Base-by-base conservation (phyloP, 2,888 invertebrate species). In the Trissolcus brochymenae region DNA sequence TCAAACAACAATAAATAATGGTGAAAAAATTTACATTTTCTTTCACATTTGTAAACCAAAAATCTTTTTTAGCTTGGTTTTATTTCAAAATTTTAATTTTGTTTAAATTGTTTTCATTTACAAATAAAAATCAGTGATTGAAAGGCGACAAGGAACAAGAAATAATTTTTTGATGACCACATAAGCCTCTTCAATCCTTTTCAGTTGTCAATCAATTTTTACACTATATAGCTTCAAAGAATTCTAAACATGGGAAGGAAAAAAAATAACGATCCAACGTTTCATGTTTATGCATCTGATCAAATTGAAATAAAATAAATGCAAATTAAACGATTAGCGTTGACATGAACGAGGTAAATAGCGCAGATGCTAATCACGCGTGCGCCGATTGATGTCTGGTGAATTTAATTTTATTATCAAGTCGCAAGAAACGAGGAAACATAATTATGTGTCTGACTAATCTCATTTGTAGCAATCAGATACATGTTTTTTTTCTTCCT, bases 231-330 rank as follows among this genome's bases (percentile, higher is more conserved):
- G 50, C 43, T 41, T 25, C 41, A 50, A 40, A 66, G 4, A 21
- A 49, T 0, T n/a, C 19, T 54, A 25, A 4, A 25, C 25, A 25
- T 25, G 17, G 35, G 40, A 50, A 43, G 35, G 41, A 53, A 62
- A 72, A 64, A 54, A 43, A 72, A n/a, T 59, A 65, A 72, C 57
- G 29, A 25, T 54, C 25, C 55, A 16, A 49, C 17, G 35, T 46
- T 50, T 64, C 71, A 64, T 59, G 56, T 72, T 57, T 64, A 72
- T 62, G 62, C 62, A 62, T 71, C 57, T 51, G 62, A 62, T 64
- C 57, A 46, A 59, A 72, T 65, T 49, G 65, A 72, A 65, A 64
- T 53, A 64, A 72, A 72, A 64, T 64, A 64, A 57, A 72, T 72
- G 71, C 62, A 62, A 71, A 71, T 62, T 56, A 61, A 43, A 62